These are phyloP conservation scores for Agelas oroides DNA, from an alignment of 37 sponge, comb jelly and placozoan genomes.

Conservation along the genomic window DNA sequence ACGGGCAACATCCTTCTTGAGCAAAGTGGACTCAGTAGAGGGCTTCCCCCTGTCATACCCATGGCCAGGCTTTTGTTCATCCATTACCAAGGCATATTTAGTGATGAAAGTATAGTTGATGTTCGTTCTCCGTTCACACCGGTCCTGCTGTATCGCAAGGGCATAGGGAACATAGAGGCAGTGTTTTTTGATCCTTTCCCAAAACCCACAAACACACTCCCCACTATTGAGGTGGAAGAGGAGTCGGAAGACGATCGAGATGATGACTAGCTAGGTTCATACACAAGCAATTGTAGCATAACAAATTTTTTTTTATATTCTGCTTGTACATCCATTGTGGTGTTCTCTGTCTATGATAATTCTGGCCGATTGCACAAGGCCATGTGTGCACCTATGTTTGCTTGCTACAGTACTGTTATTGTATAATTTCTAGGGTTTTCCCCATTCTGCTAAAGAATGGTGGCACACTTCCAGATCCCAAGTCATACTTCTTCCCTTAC, in stretches of 20 bases:
- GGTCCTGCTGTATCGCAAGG: constrained; percentile 36
- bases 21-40: constrained; percentile 4
- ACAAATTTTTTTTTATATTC: too few relatives aligned
- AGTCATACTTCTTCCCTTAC: too few relatives aligned
- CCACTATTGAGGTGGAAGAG: constrained; percentile 7
- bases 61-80: constrained; percentile 29
- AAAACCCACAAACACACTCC: background rate
- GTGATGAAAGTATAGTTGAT: constrained; percentile 38
- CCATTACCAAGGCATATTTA: constrained; percentile 27
- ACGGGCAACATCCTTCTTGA: constrained; percentile 20
- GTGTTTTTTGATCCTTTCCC: constrained; percentile 38
- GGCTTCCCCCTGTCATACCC: constrained; percentile 29
- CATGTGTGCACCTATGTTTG: too few relatives aligned
- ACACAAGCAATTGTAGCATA: too few relatives aligned
- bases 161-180: constrained; percentile 37
- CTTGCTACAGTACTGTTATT: too few relatives aligned
- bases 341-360: too few relatives aligned
- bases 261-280: background rate
- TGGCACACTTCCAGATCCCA: too few relatives aligned
- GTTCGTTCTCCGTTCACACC: constrained; percentile 20
- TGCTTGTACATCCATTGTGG: too few relatives aligned
- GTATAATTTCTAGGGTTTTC: too few relatives aligned
- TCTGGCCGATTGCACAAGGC: too few relatives aligned
- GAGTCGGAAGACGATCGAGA: constrained; percentile 45
- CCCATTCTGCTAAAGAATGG: too few relatives aligned